Base-by-base conservation (phyloP, 2,797 vertebrate species). In the Chiroxiphia lanceolata region DNA sequence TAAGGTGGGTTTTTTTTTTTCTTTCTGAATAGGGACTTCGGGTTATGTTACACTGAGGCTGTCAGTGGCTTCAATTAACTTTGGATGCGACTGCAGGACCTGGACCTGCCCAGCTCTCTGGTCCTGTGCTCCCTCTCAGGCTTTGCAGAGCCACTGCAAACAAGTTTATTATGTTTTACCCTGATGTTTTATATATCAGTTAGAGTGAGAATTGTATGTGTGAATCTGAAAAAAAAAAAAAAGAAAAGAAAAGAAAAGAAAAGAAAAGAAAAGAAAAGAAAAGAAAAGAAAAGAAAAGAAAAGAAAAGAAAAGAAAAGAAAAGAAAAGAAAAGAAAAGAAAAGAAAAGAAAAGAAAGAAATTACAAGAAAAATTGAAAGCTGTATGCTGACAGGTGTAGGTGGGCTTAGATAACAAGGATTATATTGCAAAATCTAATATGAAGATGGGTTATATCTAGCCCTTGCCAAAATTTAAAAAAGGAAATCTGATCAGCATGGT, bases 161-260 rank as follows among this genome's bases (percentile, higher is more conserved):
- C 29, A 88, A 86, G n/a, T 94, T 96, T 92, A 80, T 93, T 91
- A 42, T 81, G 74, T 94, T 96, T 97, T 89, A 64, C 64, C 79
- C 82, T 95, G 78, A 92, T 95, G 89, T 94, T 96, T 96, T 94
- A 94, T 81, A 87, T 79, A 95, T 93, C 74, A 84, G 31, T 84
- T 79, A 93, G 47, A 65, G 54, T 93, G 44, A 82, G 33, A 54
- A 83, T 50, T 79, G 63, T 75, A 59, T 63, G 69, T 78, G 44
- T 40, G 68, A 95, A 91, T 48, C 44, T 72, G 13, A 38, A 38
- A 38, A 12, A 79, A 96, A 57, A 67, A 50, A 33, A 77, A 23
- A n/a, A 42, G 78, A 74, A 38, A 65, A 84, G 87, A 5, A 40
- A 60, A 34, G 10, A 85, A 86, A 77, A 42, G 81, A 74, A 38